These are phyloP conservation scores for Tenodera sinensis DNA, from an alignment of 2,888 invertebrate species.

Conservation along the genomic window DNA sequence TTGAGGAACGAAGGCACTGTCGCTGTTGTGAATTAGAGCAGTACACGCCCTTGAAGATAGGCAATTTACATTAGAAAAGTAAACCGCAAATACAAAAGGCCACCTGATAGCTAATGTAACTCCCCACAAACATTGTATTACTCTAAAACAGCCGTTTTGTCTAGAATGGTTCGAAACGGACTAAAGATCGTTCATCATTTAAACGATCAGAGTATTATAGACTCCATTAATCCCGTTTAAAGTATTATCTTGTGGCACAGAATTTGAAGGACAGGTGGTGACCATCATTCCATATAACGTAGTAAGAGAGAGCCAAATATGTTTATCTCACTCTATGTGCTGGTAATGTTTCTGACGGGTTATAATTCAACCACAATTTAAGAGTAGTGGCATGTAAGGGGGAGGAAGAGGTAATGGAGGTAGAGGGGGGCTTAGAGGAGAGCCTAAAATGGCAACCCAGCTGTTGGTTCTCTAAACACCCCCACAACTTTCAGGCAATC, in stretches of 20 bases:
- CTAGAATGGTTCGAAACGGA: no score
- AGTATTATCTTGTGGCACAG: not conserved
- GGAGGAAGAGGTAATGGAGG: not conserved
- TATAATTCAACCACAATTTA: constrained; percentile 15
- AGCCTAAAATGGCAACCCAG: constrained; percentile 1
- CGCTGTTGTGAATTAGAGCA: no score
- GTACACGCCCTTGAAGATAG: no score
- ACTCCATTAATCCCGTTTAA: not conserved
- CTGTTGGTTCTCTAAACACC: not conserved
- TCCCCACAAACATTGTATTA: no score
- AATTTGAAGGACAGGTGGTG: not conserved
- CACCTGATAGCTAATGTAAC: no score
- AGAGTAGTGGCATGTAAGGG: not conserved
- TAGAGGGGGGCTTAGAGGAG: not conserved
- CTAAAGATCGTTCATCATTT: not conserved
- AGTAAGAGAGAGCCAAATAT: not conserved
- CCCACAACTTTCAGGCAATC: not conserved
- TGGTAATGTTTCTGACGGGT: constrained; percentile 15
- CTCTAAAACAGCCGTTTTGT: no score
- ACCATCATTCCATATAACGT: not conserved
- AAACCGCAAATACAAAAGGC: no score
- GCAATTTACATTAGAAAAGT: no score
- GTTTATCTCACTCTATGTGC: not conserved
- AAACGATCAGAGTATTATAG: not conserved
- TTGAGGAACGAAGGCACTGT: no score